phyloP scores from a whole-genome alignment of 92 coral and sea anemone species.

The Chrysogorgia sp. region DNA sequence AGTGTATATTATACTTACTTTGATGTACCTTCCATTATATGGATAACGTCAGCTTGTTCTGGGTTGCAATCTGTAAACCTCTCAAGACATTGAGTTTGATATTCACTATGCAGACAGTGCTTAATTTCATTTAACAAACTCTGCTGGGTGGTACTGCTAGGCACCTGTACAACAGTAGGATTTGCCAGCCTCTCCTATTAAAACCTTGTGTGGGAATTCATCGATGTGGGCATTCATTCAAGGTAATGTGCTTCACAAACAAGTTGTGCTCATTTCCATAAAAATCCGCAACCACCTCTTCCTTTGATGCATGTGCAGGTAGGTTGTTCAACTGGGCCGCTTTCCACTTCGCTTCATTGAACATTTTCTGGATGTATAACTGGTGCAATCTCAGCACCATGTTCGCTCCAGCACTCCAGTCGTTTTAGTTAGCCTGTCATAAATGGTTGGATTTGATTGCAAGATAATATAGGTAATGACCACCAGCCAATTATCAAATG shows the following conservation, averaged over 20 bases:
- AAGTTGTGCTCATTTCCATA: constrained; percentile 23
- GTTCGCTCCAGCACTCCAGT: constrained; percentile 6
- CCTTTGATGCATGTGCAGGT: constrained; percentile 4
- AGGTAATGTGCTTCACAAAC: constrained; percentile 20
- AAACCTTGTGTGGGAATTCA: neutral
- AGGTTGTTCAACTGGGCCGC: constrained; percentile 18
- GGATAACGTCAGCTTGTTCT: constrained; percentile 15
- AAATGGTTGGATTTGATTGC: constrained; percentile 8
- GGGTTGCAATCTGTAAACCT: constrained; percentile 17
- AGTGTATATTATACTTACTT: constrained; percentile 20
- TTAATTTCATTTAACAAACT: constrained; percentile 1
- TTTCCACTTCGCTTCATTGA: constrained; percentile 25
- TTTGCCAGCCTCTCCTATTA: neutral
- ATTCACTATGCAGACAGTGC: constrained; percentile 14
- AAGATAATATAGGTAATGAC: constrained; percentile 7
- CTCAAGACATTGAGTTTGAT: neutral
- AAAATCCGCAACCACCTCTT: neutral
- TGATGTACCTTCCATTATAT: constrained; percentile 19
- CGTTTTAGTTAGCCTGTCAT: constrained; percentile 19
- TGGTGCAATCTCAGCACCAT: constrained; percentile 1
- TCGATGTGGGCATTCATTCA: constrained; percentile 5
- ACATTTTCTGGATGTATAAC: constrained; percentile 9
- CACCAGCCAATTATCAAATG: constrained; percentile 24
- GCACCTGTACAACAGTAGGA: too few species aligned
- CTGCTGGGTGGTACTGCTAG: neutral